Evolutionary conservation across 2,888 invertebrate genomes (phyloP).

Genomic region (Nezara viridula): DNA sequence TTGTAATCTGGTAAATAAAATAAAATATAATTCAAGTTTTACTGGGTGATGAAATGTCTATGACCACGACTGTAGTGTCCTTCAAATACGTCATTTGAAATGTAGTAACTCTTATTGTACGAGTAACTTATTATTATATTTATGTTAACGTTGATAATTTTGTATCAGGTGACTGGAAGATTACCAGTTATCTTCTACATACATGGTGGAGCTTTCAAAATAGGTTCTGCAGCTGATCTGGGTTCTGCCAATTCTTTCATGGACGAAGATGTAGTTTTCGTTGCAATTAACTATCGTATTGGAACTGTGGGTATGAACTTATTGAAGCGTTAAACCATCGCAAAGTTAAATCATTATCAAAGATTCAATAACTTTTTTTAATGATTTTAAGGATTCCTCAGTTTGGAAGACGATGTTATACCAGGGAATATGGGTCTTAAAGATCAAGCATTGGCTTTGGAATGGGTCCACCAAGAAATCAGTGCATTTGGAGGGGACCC

Average conservation of each 20-base stretch:
- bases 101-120: background rate
- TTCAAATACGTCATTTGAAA: no score
- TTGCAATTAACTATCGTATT: background rate
- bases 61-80: no score
- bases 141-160: background rate
- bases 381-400: background rate
- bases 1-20: no score
- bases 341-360: no score
- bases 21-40: no score
- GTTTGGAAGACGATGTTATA: background rate
- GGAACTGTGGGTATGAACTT: background rate
- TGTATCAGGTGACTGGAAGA: background rate
- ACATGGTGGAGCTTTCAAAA: background rate
- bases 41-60: no score
- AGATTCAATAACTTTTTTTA: background rate
- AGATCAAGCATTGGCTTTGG: background rate
- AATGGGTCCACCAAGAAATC: background rate
- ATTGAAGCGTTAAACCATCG: background rate
- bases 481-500: conserved; percentile 13
- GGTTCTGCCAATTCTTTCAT: background rate
- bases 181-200: background rate
- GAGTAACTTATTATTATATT: no score
- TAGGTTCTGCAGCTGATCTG: background rate
- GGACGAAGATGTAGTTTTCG: background rate
- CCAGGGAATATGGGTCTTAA: conserved; percentile 14